Percentiles rank a stretch among this genome's conserved stretches.
Conservation (phyloP, 35 echinoderm and acorn worm species). For the Chiridota heheva region DNA sequence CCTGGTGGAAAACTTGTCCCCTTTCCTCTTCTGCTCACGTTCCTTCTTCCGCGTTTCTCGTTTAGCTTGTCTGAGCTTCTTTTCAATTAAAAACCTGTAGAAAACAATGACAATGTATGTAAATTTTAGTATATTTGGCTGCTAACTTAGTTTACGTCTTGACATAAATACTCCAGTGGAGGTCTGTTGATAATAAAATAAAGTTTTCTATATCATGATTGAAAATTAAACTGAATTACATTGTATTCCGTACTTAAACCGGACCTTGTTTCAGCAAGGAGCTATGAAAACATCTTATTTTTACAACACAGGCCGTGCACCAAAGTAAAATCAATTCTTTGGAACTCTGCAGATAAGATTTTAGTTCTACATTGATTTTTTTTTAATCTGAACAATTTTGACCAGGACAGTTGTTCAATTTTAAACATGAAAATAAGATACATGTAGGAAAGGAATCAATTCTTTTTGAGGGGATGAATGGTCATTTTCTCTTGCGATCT, state of each 20-base stretch:
- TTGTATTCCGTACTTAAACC: background rate
- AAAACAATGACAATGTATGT: background rate
- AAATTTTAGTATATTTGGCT: background rate
- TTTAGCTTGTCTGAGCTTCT: constrained; percentile 85
- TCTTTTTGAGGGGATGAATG: no score
- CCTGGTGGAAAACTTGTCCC: constrained; percentile 35
- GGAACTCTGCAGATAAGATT: background rate
- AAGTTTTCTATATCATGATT: no score
- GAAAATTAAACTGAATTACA: no score
- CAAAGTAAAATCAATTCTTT: no score
- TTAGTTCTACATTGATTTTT: no score
- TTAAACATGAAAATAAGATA: background rate
- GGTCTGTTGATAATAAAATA: no score
- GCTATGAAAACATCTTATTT: no score
- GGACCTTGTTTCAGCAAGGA: no score
- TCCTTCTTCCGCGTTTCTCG: constrained; percentile 59
- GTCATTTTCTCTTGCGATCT: no score
- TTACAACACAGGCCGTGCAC: no score
- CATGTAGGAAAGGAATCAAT: background rate
- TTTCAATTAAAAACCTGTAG: constrained; percentile 85
- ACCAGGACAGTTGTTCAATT: no score
- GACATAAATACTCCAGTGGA: background rate
- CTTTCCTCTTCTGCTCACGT: constrained; percentile 51
- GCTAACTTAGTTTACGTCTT: background rate
- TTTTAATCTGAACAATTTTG: no score